phyloP scores from a whole-genome alignment of 1,140 invertebrate species.

The Chironomus tepperi region DNA sequence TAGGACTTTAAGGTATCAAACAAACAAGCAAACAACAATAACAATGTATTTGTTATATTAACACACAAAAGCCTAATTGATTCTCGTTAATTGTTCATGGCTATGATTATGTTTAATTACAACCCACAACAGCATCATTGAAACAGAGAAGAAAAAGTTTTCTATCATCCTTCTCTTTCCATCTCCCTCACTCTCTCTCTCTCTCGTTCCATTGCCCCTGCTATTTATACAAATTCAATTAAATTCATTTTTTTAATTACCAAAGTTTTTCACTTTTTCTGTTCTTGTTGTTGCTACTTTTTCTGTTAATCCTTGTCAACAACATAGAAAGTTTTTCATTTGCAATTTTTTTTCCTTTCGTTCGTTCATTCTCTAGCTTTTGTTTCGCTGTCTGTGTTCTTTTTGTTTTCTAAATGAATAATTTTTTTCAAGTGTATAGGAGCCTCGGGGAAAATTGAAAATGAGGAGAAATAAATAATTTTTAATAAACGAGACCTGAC shows the following conservation, averaged over 20 bases:
- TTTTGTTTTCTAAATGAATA: background rate
- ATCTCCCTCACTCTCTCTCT: background rate
- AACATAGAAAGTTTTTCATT: conserved; percentile 5
- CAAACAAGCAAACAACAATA: conserved; percentile 1
- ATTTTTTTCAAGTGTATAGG: background rate
- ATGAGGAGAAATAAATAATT: background rate
- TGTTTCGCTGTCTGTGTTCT: background rate
- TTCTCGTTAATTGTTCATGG: conserved; percentile 13
- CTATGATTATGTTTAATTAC: conserved; percentile 3
- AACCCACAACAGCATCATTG: conserved; percentile 1
- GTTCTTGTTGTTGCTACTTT: background rate
- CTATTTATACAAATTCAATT: conserved; percentile 1
- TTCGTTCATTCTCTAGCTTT: background rate
- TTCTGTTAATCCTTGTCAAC: conserved; percentile 6
- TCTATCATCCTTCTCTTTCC: background rate
- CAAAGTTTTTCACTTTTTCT: background rate
- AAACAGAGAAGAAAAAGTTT: background rate
- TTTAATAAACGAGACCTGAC: background rate
- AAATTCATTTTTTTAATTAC: conserved; percentile 7
- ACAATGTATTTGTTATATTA: conserved; percentile 1
- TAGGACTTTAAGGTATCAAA: background rate
- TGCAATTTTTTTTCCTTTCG: conserved; percentile 1
- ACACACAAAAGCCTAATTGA: conserved; percentile 12
- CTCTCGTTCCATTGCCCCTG: background rate
- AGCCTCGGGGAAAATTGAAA: background rate